Percentiles rank a stretch among this genome's conserved stretches.
Conservation (phyloP, 2,113 vertebrate species). For the Serinus canaria region DNA sequence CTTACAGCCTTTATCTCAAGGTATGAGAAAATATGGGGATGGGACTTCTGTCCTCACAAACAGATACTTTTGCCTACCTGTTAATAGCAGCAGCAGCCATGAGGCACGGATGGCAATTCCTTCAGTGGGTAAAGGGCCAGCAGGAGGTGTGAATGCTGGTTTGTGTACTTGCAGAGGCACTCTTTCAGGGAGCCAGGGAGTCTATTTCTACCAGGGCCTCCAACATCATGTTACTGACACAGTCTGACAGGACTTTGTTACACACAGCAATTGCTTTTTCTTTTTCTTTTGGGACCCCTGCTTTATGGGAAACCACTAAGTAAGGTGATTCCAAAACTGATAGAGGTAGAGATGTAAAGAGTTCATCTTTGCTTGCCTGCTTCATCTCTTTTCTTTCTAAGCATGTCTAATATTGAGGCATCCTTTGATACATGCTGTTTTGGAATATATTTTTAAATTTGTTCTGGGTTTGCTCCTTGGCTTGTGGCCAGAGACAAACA, state of each 20-base stretch:
- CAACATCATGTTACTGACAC: background rate
- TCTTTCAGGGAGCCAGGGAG: background rate
- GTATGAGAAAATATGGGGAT: background rate
- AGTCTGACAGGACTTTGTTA: background rate
- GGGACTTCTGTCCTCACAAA: background rate
- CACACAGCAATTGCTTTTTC: background rate
- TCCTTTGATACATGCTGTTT: background rate
- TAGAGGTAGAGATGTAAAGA: background rate
- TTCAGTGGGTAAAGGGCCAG: background rate
- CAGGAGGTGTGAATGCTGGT: background rate
- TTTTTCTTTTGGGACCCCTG: background rate
- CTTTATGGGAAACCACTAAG: background rate
- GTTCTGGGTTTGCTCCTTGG: background rate
- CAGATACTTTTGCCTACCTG: background rate
- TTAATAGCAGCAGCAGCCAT: accelerated
- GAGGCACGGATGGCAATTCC: background rate
- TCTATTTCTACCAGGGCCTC: background rate
- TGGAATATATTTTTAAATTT: background rate
- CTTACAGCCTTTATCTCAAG: background rate
- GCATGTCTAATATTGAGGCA: background rate
- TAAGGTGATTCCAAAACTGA: background rate
- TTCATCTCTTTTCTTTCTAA: background rate
- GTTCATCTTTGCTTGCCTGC: background rate
- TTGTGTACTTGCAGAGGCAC: background rate
- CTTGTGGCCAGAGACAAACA: background rate